Percentiles rank a stretch among this genome's conserved stretches.
Conservation (phyloP, 2,888 invertebrate species). For the Ormia ochracea region DNA sequence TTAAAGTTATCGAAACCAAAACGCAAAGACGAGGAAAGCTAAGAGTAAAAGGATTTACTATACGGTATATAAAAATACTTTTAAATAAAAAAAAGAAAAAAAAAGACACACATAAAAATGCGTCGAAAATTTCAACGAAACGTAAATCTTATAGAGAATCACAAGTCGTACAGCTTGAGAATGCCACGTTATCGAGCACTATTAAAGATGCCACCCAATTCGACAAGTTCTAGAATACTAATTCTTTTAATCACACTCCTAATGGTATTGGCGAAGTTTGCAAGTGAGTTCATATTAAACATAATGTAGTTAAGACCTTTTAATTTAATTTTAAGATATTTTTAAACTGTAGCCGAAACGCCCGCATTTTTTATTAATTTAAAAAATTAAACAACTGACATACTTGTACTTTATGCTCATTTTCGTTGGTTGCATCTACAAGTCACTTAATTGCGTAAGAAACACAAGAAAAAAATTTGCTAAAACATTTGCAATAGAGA, state of each 20-base stretch:
- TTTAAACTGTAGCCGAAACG: background rate
- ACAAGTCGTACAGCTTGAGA: conserved; percentile 1
- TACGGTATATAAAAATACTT: too few relatives aligned
- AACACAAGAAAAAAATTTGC: background rate
- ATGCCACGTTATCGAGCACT: conserved; percentile 13
- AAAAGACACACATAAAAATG: conserved; percentile 12
- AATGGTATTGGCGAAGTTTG: conserved; percentile 31
- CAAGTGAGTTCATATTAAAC: conserved; percentile 48
- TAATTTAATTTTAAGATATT: background rate
- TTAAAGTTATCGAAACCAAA: background rate
- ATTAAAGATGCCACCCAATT: background rate
- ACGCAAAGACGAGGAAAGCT: background rate
- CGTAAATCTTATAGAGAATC: conserved; percentile 17
- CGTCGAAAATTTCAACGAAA: conserved; percentile 57
- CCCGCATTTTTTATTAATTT: background rate
- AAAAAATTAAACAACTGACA: conserved; percentile 6
- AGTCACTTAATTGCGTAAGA: background rate
- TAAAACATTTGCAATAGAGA: background rate
- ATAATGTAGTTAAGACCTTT: background rate
- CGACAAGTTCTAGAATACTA: conserved; percentile 29
- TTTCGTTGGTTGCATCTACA: background rate
- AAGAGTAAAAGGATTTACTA: too few relatives aligned
- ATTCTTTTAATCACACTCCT: conserved; percentile 25
- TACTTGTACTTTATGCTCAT: background rate
- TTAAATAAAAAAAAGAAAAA: background rate